These are phyloP conservation scores for Lasioglossum zephyrum DNA, from an alignment of 2,888 invertebrate species.

Conservation along the genomic window DNA sequence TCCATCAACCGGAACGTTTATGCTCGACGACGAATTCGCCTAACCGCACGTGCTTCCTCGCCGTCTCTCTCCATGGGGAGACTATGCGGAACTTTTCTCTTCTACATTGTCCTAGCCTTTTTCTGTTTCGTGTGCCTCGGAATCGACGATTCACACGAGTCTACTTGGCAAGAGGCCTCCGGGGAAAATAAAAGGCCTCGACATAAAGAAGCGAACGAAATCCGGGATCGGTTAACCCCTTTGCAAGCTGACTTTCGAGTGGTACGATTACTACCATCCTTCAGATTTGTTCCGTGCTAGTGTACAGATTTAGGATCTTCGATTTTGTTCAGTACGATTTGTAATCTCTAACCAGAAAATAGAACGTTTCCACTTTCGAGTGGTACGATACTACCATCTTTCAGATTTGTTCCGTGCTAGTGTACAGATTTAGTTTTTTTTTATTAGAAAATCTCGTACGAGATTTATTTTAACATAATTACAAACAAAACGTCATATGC, in stretches of 20 bases:
- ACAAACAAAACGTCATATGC: too few species aligned
- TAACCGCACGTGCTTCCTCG: background rate
- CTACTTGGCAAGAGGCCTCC: background rate
- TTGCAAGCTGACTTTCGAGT: background rate
- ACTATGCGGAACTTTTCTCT: background rate
- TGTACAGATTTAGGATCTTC: background rate
- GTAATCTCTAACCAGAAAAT: background rate
- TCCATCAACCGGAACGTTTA: constrained; percentile 2
- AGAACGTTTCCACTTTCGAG: background rate
- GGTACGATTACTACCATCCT: background rate
- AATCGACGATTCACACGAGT: background rate
- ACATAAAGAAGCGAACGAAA: background rate
- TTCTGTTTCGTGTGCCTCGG: background rate
- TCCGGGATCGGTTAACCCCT: background rate
- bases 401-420: too few species aligned
- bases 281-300: too few species aligned
- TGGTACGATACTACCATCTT: too few species aligned
- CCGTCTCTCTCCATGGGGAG: background rate
- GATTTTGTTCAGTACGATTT: background rate
- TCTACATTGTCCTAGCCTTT: background rate
- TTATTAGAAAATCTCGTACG: too few species aligned
- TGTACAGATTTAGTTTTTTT: too few species aligned
- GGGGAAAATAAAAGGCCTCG: background rate
- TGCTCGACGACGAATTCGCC: background rate
- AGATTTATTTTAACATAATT: too few species aligned